A percentile compares a stretch with the other conserved stretches of the same genome.
These are phyloP conservation scores for Oligia fasciuncula DNA, from an alignment of 2,888 invertebrate species.

Conservation along the genomic window DNA sequence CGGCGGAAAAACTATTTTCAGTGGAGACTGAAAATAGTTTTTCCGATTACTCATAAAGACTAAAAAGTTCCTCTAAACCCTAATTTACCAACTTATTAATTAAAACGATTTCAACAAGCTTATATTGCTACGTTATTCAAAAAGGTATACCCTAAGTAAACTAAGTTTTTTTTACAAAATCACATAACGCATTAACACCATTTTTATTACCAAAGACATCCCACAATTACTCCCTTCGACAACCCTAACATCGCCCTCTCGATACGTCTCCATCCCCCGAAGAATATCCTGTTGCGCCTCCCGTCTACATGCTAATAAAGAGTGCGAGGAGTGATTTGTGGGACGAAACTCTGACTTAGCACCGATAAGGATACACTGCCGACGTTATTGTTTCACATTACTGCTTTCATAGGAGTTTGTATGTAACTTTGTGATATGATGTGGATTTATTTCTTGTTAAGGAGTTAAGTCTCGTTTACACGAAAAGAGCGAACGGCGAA, in stretches of 20 bases:
- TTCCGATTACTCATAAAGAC: not conserved
- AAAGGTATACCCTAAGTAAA: not conserved
- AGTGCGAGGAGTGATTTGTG: constrained; percentile 84
- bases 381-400: constrained; percentile 66
- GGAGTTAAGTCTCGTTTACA: not conserved
- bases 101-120: not conserved
- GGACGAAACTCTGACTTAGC: constrained; percentile 64
- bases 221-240: constrained; percentile 19
- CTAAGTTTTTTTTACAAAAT: too few species aligned
- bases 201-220: not conserved
- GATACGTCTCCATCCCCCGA: constrained; percentile 83
- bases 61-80: not conserved
- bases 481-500: not conserved
- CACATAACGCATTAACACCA: not conserved
- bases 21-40: too few species aligned
- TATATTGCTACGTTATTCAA: not conserved
- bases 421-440: constrained; percentile 39
- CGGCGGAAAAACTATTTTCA: too few species aligned
- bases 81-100: not conserved
- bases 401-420: constrained; percentile 43
- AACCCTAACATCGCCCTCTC: constrained; percentile 72
- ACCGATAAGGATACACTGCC: constrained; percentile 57
- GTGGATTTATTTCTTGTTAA: constrained; percentile 20
- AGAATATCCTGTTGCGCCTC: constrained; percentile 88
- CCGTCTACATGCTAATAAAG: constrained; percentile 87